These are phyloP conservation scores for Drosophila picticornis DNA, from an alignment of 2,888 invertebrate genomes.

Conservation along the genomic window DNA sequence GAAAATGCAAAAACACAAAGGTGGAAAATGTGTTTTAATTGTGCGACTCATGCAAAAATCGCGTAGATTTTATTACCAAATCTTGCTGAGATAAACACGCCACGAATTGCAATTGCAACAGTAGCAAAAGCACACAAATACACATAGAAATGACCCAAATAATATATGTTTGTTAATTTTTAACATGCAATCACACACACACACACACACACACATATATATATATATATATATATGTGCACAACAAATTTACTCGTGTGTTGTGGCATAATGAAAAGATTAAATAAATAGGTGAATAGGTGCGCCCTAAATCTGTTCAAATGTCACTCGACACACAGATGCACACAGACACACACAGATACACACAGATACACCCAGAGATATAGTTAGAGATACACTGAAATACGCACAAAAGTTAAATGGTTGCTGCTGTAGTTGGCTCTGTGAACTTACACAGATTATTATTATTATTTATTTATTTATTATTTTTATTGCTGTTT, in stretches of 20 bases:
- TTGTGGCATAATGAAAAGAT: slow-evolving; percentile 53
- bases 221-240: neutral
- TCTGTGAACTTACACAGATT: slow-evolving; percentile 50
- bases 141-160: slow-evolving; percentile 64
- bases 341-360: neutral
- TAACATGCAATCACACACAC: slow-evolving; percentile 61
- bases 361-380: neutral
- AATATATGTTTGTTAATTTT: slow-evolving; percentile 29
- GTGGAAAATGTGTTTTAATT: slow-evolving; percentile 40
- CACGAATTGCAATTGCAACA: slow-evolving; percentile 46
- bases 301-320: slow-evolving; percentile 55
- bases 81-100: slow-evolving; percentile 41
- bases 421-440: slow-evolving; percentile 24
- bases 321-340: slow-evolving; percentile 32
- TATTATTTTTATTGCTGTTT: neutral
- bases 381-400: slow-evolving; percentile 1
- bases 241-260: slow-evolving; percentile 23
- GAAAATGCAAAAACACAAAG: slow-evolving; percentile 11
- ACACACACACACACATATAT: neutral
- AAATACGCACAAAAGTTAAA: slow-evolving; percentile 34
- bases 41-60: slow-evolving; percentile 37
- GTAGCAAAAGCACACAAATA: slow-evolving; percentile 2
- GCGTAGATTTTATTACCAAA: slow-evolving; percentile 27
- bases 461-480: slow-evolving; percentile 34
- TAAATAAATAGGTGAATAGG: slow-evolving; percentile 75